Conservation (phyloP, 2,888 invertebrate genomes). For the Diabrotica balteata region DNA sequence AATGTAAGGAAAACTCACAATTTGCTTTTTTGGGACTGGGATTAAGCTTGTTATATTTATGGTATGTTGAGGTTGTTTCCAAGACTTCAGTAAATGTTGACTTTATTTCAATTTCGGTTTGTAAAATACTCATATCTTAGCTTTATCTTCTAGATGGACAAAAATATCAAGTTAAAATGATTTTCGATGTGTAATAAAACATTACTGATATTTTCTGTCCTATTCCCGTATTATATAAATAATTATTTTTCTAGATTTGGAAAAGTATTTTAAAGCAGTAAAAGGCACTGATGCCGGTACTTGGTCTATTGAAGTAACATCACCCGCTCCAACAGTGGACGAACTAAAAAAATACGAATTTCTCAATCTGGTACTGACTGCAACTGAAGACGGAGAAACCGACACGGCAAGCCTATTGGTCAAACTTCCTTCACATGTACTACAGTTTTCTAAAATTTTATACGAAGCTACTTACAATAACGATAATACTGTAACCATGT, state of each 20-base stretch:
- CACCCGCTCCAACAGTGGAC: constrained; percentile 15
- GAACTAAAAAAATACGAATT: constrained; percentile 33
- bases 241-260: constrained; percentile 27
- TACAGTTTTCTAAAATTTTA: constrained; percentile 27
- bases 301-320: constrained; percentile 23
- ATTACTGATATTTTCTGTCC: too few species aligned
- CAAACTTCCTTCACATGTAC: constrained; percentile 28
- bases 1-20: too few species aligned
- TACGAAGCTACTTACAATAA: constrained; percentile 31
- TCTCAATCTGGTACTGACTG: constrained; percentile 36
- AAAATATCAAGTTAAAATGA: too few species aligned
- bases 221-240: too few species aligned
- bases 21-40: too few species aligned
- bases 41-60: too few species aligned
- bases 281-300: constrained; percentile 9
- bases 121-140: too few species aligned
- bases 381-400: constrained; percentile 24
- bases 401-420: constrained; percentile 34
- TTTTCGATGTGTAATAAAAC: too few species aligned
- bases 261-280: constrained; percentile 31
- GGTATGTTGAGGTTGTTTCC: too few species aligned
- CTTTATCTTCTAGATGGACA: too few species aligned
- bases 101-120: too few species aligned
- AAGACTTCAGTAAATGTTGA: too few species aligned
- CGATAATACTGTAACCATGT: constrained; percentile 17